Conservation (phyloP, 2,113 vertebrate species). For the Nyctereutes procyonoides region DNA sequence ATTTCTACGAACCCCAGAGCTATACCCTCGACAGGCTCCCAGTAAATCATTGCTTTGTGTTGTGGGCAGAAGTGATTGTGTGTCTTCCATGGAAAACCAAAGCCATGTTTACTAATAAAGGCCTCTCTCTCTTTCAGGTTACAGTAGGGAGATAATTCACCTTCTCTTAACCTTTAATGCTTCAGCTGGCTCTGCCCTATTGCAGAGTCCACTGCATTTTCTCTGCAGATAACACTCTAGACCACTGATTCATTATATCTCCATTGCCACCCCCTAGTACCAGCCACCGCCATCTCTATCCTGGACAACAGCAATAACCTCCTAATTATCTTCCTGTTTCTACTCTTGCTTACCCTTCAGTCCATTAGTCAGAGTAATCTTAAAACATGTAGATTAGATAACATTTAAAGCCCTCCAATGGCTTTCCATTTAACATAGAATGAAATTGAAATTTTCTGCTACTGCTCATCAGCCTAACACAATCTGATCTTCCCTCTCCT, state of each 20-base stretch:
- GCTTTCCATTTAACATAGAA: constrained; percentile 13
- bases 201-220: not conserved
- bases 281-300: not conserved
- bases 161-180: not conserved
- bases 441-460: not conserved
- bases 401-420: not conserved
- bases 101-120: not conserved
- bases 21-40: no score
- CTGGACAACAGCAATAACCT: not conserved
- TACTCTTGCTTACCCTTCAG: constrained; percentile 25
- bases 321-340: not conserved
- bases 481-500: not conserved
- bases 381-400: not conserved
- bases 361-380: not conserved
- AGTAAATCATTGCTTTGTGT: not conserved
- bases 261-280: no score
- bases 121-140: not conserved
- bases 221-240: not conserved
- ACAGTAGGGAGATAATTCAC: not conserved
- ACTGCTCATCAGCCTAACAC: not conserved
- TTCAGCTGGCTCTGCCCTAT: not conserved
- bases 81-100: not conserved
- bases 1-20: not conserved
- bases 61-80: not conserved
- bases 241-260: not conserved